These are phyloP conservation scores for Cranoglanis bouderius DNA, from an alignment of 2,113 vertebrate species.

Conservation along the genomic window DNA sequence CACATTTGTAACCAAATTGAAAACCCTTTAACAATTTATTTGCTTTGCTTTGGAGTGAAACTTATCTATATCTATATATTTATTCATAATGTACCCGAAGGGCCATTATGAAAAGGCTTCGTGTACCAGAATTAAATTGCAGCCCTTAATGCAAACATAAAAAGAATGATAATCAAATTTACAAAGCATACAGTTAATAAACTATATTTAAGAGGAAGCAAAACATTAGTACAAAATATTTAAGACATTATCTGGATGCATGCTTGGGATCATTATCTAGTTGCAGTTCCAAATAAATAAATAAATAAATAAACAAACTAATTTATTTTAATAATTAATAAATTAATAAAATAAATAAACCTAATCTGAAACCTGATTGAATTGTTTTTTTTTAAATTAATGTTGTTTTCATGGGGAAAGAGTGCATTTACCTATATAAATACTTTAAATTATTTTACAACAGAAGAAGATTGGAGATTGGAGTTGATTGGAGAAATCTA, in stretches of 20 bases:
- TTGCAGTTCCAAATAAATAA: not conserved
- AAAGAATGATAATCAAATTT: not conserved
- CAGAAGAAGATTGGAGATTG: not conserved
- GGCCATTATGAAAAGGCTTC: not conserved
- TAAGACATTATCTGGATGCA: not conserved
- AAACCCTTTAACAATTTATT: not conserved
- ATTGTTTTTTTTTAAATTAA: not conserved
- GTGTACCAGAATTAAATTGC: not conserved
- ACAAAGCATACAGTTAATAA: not conserved
- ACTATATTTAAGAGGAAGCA: not conserved
- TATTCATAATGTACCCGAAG: not conserved
- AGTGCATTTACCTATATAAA: not conserved
- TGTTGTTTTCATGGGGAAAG: not conserved
- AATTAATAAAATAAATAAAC: too few species aligned
- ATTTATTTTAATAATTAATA: too few species aligned
- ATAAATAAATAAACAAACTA: too few species aligned
- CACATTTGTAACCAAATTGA: not conserved
- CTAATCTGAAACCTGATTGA: not conserved
- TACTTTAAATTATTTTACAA: not conserved
- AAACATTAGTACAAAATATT: not conserved
- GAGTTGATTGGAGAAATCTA: not conserved
- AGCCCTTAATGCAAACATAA: not conserved
- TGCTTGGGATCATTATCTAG: not conserved
- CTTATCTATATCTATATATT: not conserved
- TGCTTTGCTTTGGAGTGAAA: not conserved